Percentiles rank a stretch among this genome's conserved stretches.
phyloP scores from a whole-genome alignment of 1,140 invertebrate species.

The Uloborus diversus region DNA sequence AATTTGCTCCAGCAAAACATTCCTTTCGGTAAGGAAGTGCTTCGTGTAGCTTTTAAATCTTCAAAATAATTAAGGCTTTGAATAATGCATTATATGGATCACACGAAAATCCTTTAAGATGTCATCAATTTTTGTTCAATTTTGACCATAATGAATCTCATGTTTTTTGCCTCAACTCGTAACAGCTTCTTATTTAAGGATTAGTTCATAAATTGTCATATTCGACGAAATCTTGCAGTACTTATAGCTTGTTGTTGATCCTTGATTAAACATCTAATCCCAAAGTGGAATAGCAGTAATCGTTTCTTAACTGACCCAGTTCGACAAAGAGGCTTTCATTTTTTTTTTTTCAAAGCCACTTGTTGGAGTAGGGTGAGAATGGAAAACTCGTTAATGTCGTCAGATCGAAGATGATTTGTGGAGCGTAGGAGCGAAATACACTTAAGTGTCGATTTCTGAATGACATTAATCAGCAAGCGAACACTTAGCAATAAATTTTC shows the following conservation, averaged over 20 bases:
- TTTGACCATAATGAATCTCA: too few species aligned
- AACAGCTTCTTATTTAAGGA: too few species aligned
- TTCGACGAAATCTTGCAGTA: too few species aligned
- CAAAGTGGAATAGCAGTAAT: background rate
- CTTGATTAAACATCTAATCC: slow-evolving; percentile 30
- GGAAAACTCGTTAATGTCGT: background rate
- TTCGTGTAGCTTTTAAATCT: too few species aligned
- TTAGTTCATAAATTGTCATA: too few species aligned
- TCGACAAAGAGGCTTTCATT: slow-evolving; percentile 40
- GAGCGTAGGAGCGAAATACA: slow-evolving; percentile 42
- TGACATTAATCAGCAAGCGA: slow-evolving; percentile 46
- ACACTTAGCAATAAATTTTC: slow-evolving; percentile 40
- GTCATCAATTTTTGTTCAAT: too few species aligned
- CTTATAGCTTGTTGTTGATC: background rate
- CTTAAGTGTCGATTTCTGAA: slow-evolving; percentile 34
- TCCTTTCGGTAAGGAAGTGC: too few species aligned
- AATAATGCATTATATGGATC: too few species aligned
- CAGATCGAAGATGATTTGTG: slow-evolving; percentile 29
- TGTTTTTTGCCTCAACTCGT: too few species aligned
- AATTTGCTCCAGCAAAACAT: too few species aligned
- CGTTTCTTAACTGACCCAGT: slow-evolving; percentile 27
- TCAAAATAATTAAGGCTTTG: too few species aligned
- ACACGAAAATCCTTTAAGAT: too few species aligned
- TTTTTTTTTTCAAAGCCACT: background rate
- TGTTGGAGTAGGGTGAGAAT: background rate